Evolutionary conservation across 2,113 vertebrate genomes (phyloP).

Genomic region (Terrapene triunguis): DNA sequence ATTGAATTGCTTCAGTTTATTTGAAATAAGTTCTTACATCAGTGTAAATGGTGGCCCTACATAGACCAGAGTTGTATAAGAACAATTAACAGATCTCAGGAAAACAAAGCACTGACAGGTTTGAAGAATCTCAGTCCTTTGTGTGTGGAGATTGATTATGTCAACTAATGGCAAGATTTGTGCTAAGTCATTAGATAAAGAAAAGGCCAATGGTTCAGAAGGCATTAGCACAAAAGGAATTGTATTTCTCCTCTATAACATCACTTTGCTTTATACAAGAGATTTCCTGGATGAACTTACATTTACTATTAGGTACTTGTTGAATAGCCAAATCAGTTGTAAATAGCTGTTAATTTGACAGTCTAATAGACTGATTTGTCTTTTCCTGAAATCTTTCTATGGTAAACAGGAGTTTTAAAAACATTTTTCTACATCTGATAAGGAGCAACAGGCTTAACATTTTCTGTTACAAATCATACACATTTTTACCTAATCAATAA

Average conservation of each 20-base stretch:
- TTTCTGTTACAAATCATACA: background rate
- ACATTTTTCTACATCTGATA: background rate
- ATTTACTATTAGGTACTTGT: background rate
- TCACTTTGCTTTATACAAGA: background rate
- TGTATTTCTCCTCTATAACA: background rate
- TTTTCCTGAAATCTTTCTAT: background rate
- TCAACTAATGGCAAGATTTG: background rate
- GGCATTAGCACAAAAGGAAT: rapidly evolving
- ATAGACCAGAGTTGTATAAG: background rate
- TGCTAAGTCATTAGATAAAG: background rate
- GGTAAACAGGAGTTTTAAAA: background rate
- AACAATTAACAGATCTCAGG: background rate
- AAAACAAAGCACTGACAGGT: background rate
- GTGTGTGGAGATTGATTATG: background rate
- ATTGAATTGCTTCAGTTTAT: background rate
- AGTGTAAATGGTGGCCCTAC: background rate
- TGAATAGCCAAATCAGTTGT: background rate
- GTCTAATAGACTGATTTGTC: background rate
- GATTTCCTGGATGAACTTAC: background rate
- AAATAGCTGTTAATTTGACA: background rate
- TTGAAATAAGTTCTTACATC: background rate
- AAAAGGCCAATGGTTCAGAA: background rate
- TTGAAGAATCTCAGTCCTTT: background rate
- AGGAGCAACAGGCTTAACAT: background rate
- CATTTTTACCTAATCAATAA: background rate